Evolutionary conservation across 2,797 vertebrate genomes (phyloP), one percentile per base, ranked within the genome.

Genomic region (Tadarida brasiliensis): DNA sequence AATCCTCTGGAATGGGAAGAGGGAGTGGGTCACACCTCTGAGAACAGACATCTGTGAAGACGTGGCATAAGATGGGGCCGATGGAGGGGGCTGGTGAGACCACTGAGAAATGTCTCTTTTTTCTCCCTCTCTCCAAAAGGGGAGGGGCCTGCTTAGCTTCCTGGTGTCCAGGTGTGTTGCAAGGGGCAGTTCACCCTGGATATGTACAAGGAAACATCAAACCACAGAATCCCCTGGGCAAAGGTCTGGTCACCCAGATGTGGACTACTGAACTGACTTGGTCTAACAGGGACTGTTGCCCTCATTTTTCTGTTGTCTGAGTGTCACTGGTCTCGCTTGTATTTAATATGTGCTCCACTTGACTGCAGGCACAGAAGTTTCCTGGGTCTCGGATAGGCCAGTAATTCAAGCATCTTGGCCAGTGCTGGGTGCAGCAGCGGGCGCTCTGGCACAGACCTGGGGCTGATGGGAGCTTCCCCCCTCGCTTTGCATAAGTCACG

Each of bases 341-440:
- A 81, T 87, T 90, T 85, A 96, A 94, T 87, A 17, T 16, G 63
- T 54, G 49, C 44, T 44, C 20, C 35, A 17, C 22, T 86, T 4
- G 35, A 51, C 5, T 30, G 4, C 12, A 56, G 65, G 68, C 84
- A 33, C 33, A 49, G 87, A 67, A 71, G 22, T 57, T 22, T 26
- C 49, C 81, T 85, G 67, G 87, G 49, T 92, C 51, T 88, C 35
- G 76, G 47, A 19, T 74, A 84, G 44, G 20, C 76, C 85, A 47
- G 59, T 30, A 63, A 65, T 78, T 77, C 68, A 87, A 93, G 89
- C 68, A 39, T 33, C 56, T 94, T 92, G 82, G 82, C 92, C 85
- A 82, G n/a, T 70, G 78, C n/a, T 51, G 33, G 20, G 19, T 89
- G 54, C 81, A 67, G 14, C 10, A 5, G 7, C 59, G 47, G 56